Evolutionary conservation across 1,140 invertebrate species (phyloP).

Genomic region (Drosophila insularis): DNA sequence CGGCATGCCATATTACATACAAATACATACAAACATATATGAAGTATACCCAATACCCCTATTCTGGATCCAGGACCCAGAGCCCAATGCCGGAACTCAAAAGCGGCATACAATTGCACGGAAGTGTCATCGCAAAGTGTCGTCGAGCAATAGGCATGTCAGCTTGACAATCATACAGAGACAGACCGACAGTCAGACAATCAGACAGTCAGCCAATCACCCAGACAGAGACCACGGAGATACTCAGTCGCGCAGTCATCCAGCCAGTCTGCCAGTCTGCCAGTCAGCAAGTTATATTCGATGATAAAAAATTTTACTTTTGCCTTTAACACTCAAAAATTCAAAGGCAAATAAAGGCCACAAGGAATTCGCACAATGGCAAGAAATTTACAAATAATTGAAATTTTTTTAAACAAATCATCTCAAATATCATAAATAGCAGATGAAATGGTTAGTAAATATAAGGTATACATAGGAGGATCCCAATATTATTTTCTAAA

Average conservation of each 20-base stretch:
- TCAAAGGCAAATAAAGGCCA: slow-evolving; percentile 29
- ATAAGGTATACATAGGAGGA: too few relatives aligned
- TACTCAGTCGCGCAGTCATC: neutral
- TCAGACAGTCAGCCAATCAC: slow-evolving; percentile 19
- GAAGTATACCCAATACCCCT: slow-evolving; percentile 2
- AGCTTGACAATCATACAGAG: slow-evolving; percentile 26
- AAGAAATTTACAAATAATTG: neutral
- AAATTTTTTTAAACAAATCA: too few relatives aligned
- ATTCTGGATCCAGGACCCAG: slow-evolving; percentile 28
- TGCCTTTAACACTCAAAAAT: slow-evolving; percentile 38
- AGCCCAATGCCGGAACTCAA: slow-evolving; percentile 50
- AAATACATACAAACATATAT: neutral
- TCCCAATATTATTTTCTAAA: too few relatives aligned
- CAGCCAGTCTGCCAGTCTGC: slow-evolving; percentile 35
- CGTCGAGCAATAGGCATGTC: slow-evolving; percentile 73
- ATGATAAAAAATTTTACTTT: slow-evolving; percentile 29
- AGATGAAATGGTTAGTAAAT: too few relatives aligned
- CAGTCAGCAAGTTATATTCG: slow-evolving; percentile 8
- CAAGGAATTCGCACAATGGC: neutral
- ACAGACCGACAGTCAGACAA: slow-evolving; percentile 33
- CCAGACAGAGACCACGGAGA: neutral
- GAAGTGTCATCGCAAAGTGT: slow-evolving; percentile 76
- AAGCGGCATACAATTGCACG: slow-evolving; percentile 73
- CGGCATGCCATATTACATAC: slow-evolving; percentile 28
- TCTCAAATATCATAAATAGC: too few relatives aligned